Base-by-base conservation (phyloP, 2,113 vertebrate species). In the Epinephelus fuscoguttatus region DNA sequence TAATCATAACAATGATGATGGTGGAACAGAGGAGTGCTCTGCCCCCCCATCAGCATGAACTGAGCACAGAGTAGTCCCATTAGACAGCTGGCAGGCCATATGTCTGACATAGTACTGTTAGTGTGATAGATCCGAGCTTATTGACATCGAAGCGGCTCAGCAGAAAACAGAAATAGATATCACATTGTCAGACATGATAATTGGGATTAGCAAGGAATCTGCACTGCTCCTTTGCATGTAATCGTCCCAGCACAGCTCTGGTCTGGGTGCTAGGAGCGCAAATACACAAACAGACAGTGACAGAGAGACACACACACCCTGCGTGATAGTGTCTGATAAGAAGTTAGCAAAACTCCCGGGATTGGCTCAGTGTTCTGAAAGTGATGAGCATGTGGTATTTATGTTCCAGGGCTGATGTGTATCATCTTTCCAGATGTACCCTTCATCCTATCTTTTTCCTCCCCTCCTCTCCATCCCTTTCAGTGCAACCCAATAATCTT, bases 51-150 rank as follows among this genome's bases (percentile, higher is more conserved):
- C 76, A 85, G 74, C 42, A 78, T 72, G 66, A 85, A 75, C 83
- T 47, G 84, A 70, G 85, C 70, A 81, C 72, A 81, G 66, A 88
- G 86, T 71, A 56, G 79, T 82, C 61, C 75, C 81, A 90, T 91
- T 80, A 88, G 87, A 89, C 89, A 91, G 87, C 88, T 88, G 85
- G 70, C 75, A 82, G 84, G 79, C 86, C 85, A 78, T 88, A 85
- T 86, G 90, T 90, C 72, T 90, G 84, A 83, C 89, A 84, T 70
- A 72, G 52, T 52, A 40, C 70, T 82, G 72, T 70, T 84, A 78
- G 57, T 64, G 82, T 66, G 84, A 89, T 76, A 71, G 83, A 81
- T 73, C 53, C 47, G 0, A 70, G 76, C 84, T 80, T 84, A 90
- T 78, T 88, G 84, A 92, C 90, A 87, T 82, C 42, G 33, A 74